phyloP scores from a whole-genome alignment of 2,113 vertebrate species.

The Ellobius talpinus region DNA sequence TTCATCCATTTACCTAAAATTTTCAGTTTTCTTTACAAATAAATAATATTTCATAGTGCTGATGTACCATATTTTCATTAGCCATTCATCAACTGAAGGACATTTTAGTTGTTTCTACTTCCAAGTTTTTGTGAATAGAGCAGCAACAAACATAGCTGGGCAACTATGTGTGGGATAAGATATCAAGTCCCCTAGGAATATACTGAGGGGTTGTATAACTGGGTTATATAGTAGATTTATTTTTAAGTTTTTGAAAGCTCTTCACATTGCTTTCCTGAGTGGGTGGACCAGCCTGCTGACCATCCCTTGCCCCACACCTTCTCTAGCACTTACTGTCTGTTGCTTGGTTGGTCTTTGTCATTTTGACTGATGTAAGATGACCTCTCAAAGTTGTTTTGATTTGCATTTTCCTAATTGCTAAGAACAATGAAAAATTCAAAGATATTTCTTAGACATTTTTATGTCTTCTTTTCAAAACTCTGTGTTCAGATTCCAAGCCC shows the following conservation, averaged over 20 bases:
- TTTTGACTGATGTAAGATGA: neutral
- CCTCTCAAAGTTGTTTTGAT: no score
- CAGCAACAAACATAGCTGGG: neutral
- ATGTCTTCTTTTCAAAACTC: no score
- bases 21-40: neutral
- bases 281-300: neutral
- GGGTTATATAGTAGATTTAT: neutral
- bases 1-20: neutral
- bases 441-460: no score
- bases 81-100: neutral
- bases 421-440: no score
- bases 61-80: neutral
- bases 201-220: neutral
- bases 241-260: neutral
- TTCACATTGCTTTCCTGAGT: neutral
- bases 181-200: neutral
- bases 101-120: neutral
- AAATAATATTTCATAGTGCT: neutral
- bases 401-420: no score
- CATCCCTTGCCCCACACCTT: neutral
- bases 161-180: neutral
- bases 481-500: no score
- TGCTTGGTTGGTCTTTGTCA: neutral
- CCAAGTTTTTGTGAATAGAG: neutral
- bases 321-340: neutral